Percentiles rank a stretch among this genome's conserved stretches.
Conservation (phyloP, 2,113 vertebrate genomes). For the Cnemophilus loriae region DNA sequence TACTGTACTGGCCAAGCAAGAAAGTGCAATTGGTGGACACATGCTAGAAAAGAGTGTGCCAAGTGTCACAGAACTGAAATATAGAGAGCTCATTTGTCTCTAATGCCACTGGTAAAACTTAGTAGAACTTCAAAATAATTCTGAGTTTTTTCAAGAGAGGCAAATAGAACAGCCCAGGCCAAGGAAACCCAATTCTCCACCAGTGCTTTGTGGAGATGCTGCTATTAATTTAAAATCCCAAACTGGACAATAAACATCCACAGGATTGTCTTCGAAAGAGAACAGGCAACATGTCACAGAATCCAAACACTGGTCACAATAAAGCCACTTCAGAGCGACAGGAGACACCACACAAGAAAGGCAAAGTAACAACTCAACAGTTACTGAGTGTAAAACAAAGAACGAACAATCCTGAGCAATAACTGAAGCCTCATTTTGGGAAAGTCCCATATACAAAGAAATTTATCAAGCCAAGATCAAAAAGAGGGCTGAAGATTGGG, state of each 20-base stretch:
- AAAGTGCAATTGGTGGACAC: not conserved
- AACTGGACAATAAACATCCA: rapidly evolving
- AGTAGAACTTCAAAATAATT: not conserved
- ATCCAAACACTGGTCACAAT: not conserved
- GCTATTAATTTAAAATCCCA: not conserved
- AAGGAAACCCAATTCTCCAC: not conserved
- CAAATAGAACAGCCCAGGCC: not conserved
- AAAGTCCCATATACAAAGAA: not conserved
- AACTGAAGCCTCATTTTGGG: not conserved
- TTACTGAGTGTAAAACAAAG: not conserved
- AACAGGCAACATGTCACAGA: not conserved
- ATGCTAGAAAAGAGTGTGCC: not conserved
- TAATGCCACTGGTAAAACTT: not conserved
- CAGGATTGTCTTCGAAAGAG: not conserved
- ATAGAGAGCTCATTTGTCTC: not conserved
- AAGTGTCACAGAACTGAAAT: not conserved
- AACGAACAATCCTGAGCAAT: not conserved
- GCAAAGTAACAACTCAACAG: not conserved
- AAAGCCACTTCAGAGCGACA: not conserved
- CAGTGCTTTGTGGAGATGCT: not conserved
- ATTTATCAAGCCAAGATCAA: not conserved
- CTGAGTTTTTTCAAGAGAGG: not conserved
- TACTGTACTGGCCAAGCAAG: not conserved
- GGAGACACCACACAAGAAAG: not conserved
- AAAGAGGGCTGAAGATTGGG: not conserved